Percentiles rank a stretch among this genome's conserved stretches.
phyloP scores from a whole-genome alignment of 1,140 invertebrate genomes.

The Ceratosolen fusciceps region DNA sequence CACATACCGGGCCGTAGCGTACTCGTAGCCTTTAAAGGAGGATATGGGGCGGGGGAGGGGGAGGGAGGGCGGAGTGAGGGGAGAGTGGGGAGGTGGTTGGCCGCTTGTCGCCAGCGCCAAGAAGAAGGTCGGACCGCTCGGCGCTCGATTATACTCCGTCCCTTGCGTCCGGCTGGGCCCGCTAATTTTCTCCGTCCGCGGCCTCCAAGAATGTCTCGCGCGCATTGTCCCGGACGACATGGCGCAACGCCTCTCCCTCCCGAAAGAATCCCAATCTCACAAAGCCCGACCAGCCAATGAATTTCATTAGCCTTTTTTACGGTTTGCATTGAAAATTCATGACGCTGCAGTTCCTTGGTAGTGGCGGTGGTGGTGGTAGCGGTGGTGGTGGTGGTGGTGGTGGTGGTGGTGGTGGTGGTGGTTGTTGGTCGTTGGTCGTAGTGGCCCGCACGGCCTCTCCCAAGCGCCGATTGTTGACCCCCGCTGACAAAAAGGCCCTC shows the following conservation, averaged over 20 bases:
- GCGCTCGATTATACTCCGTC: background rate
- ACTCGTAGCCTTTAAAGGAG: too few species aligned
- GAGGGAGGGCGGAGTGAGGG: background rate
- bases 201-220: background rate
- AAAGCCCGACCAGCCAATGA: background rate
- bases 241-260: background rate
- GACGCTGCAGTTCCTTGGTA: conserved; percentile 10
- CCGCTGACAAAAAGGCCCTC: conserved; percentile 2
- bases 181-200: background rate
- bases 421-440: too few species aligned
- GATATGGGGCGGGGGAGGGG: background rate
- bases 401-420: too few species aligned
- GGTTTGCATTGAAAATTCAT: conserved; percentile 24
- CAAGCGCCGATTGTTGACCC: conserved; percentile 14
- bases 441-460: too few species aligned
- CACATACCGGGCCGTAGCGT: conserved; percentile 7
- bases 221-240: background rate
- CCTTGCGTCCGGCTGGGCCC: background rate
- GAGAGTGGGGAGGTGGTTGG: conserved; percentile 10
- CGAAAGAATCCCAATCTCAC: conserved; percentile 13
- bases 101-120: conserved; percentile 11
- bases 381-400: too few species aligned
- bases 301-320: conserved; percentile 20
- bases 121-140: conserved; percentile 12
- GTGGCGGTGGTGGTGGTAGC: too few species aligned